Base-by-base conservation (phyloP, 92 coral and sea anemone genomes). In the Desmophyllum pertusum region DNA sequence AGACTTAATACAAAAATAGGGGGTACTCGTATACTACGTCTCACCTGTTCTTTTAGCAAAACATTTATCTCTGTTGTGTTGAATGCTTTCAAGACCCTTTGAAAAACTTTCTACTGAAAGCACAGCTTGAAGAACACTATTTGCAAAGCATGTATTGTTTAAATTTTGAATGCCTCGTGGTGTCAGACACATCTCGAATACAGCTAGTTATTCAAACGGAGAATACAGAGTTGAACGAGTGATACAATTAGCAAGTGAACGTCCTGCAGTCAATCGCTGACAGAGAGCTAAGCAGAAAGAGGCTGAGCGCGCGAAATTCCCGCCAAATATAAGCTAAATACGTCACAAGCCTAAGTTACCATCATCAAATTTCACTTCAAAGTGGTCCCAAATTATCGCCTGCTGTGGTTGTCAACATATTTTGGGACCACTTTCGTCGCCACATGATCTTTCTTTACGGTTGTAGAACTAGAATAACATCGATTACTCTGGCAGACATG, bases 81-180 rank as follows among this genome's bases (percentile, higher is more conserved):
- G 71, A 66, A 52, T 52, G 59, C 59, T 52, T 52, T 52, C 59
- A 52, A 52, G 71, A 14, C 71, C 43, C 39, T 66, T 66, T 66
- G 71, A 66, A 66, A 66, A 66, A 29, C 23, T 36, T 35, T 31
- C 38, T 35, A 36, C 40, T 66, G 71, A 66, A 17, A 66, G 71
- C 41, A 66, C 13, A 13, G 71, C 71, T 66, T 66, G 71, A 41
- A 66, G 18, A 14, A 66, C 71, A 66, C 71, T 35, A 31, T 66
- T 66, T 33, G 71, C 71, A 66, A 66, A 66, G 71, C 71, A 66
- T 33, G 43, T 66, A 35, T 66, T 66, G 39, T 66, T 31, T 66
- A 66, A 66, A 66, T 66, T 66, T 42, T 66, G 71, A 66, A 66
- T 66, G 41, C 71, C 71, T 35, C 38, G 4, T 66, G 71, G 71